Evolutionary conservation across 2,113 vertebrate species (phyloP).

Genomic region (Herpetotheres cachinnans): DNA sequence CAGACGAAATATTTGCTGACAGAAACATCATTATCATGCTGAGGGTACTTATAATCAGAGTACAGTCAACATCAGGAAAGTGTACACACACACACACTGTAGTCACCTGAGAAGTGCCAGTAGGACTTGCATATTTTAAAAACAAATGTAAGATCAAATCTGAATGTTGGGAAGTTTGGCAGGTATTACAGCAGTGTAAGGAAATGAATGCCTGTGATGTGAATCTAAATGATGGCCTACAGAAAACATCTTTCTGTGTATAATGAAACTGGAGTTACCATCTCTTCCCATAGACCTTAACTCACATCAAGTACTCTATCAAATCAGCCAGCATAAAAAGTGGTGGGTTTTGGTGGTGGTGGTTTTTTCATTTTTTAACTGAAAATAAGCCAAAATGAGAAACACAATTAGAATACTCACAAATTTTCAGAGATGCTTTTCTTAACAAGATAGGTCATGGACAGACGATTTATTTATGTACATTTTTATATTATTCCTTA

Average conservation of each 20-base stretch:
- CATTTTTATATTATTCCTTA: neutral
- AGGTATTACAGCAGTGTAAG: neutral
- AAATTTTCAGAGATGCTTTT: neutral
- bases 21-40: constrained; percentile 19
- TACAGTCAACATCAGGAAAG: neutral
- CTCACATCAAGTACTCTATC: neutral
- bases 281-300: neutral
- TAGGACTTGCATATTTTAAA: neutral
- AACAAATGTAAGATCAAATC: neutral
- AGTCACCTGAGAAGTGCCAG: neutral
- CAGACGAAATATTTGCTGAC: neutral
- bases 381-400: neutral
- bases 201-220: neutral
- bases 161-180: neutral
- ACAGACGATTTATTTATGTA: too few relatives aligned
- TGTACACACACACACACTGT: neutral
- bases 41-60: neutral
- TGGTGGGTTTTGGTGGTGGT: neutral
- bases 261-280: neutral
- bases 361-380: neutral
- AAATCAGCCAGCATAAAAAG: neutral
- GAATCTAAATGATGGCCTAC: neutral
- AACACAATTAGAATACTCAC: neutral
- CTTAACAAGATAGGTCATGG: too few relatives aligned
- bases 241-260: neutral